phyloP scores from a whole-genome alignment of 1,140 invertebrate genomes.

The Orchestia grillus region DNA sequence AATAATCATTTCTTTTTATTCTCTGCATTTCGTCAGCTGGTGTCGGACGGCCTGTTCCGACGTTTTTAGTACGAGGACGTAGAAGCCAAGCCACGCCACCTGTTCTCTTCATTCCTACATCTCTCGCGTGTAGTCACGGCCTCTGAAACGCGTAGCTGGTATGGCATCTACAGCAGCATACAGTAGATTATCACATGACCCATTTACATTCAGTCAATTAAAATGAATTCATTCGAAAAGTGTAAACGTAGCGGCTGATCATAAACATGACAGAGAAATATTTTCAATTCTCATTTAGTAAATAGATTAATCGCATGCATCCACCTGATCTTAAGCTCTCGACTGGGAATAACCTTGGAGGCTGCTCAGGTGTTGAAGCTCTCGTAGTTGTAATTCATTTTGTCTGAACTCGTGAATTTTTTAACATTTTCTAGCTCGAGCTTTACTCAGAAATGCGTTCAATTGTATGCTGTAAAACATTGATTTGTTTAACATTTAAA shows the following conservation, averaged over 20 bases:
- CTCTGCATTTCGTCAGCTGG: not conserved
- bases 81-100: too few species aligned
- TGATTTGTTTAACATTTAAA: not conserved
- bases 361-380: not conserved
- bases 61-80: not conserved
- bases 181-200: not conserved
- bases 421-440: not conserved
- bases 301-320: too few species aligned
- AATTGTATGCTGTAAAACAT: not conserved
- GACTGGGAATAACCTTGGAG: too few species aligned
- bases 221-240: not conserved
- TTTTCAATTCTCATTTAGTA: too few species aligned
- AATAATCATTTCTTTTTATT: not conserved
- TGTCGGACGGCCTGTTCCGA: not conserved
- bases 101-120: too few species aligned
- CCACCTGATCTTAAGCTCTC: too few species aligned
- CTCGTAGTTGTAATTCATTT: not conserved
- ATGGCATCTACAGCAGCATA: not conserved
- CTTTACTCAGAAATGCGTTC: not conserved
- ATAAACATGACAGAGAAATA: too few species aligned
- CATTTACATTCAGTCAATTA: not conserved
- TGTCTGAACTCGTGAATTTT: not conserved
- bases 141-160: too few species aligned
- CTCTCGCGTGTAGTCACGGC: too few species aligned
- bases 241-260: too few species aligned